Conservation (phyloP, 2,113 vertebrate genomes). For the Polyodon spathula region DNA sequence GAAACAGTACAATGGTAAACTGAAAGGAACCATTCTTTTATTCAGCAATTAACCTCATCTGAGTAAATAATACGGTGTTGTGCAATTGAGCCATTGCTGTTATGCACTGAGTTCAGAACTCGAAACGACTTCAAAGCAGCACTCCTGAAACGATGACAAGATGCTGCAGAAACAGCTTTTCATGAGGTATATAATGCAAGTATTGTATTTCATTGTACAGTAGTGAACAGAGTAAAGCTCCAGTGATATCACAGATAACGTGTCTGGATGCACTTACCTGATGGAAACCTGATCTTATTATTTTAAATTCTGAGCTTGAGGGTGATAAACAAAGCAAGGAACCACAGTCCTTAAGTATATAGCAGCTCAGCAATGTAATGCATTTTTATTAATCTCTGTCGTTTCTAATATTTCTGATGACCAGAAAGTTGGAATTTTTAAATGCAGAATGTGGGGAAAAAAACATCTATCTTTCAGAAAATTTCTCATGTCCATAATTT, state of each 20-base stretch:
- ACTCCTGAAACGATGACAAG: conserved; percentile 92
- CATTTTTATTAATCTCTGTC: not conserved
- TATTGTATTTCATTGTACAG: conserved; percentile 95
- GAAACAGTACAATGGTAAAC: conserved; percentile 86
- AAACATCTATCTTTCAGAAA: not conserved
- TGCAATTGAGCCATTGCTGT: conserved; percentile 86
- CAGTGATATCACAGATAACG: conserved; percentile 91
- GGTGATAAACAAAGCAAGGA: conserved; percentile 66
- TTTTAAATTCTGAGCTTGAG: conserved; percentile 77
- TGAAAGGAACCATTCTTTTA: conserved; percentile 99
- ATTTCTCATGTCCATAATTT: no score
- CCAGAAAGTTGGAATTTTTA: conserved; percentile 32
- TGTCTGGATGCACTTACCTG: conserved; percentile 99
- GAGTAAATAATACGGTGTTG: conserved; percentile 95
- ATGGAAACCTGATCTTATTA: conserved; percentile 89
- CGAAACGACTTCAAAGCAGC: conserved; percentile 95
- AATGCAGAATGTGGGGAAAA: conserved; percentile 36
- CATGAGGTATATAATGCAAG: conserved; percentile 91
- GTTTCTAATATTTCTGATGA: conserved; percentile 8
- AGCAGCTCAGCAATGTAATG: conserved; percentile 7
- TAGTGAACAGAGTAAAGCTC: conserved; percentile 78
- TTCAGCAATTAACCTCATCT: conserved; percentile 99
- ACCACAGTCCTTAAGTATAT: conserved; percentile 27
- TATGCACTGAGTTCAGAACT: conserved; percentile 85
- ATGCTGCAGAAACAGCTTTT: conserved; percentile 95